A percentile compares a stretch with the other conserved stretches of the same genome.
phyloP scores from a whole-genome alignment of 2,113 vertebrate species.

The Caracal caracal region DNA sequence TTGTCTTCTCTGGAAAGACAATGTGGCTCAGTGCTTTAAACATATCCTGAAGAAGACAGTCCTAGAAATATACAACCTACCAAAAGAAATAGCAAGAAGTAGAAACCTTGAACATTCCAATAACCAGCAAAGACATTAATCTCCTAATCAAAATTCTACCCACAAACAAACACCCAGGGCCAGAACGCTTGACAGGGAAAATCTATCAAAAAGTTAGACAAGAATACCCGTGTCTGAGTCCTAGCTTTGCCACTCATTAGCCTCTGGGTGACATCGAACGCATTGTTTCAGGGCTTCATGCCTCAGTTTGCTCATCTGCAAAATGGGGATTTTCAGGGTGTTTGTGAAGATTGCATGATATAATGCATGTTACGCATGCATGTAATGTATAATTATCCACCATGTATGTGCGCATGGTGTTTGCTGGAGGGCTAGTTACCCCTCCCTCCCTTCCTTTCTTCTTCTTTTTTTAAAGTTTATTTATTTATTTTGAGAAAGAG shows the following conservation, averaged over 20 bases:
- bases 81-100: too few relatives aligned
- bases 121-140: too few relatives aligned
- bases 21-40: background rate
- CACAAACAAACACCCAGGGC: too few relatives aligned
- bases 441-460: background rate
- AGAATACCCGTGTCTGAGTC: background rate
- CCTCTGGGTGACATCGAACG: background rate
- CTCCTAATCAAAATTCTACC: too few relatives aligned
- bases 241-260: background rate
- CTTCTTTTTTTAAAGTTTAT: background rate
- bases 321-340: background rate
- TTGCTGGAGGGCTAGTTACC: accelerated
- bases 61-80: too few relatives aligned
- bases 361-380: background rate
- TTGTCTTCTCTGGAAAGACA: background rate
- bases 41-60: background rate
- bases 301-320: background rate
- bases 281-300: background rate
- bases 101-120: too few relatives aligned
- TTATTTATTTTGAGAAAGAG: too few relatives aligned
- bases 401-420: background rate
- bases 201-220: too few relatives aligned
- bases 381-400: background rate
- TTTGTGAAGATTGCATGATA: background rate
- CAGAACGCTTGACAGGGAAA: too few relatives aligned